phyloP scores from a whole-genome alignment of 2,113 vertebrate genomes.

The Anolis sagrei region DNA sequence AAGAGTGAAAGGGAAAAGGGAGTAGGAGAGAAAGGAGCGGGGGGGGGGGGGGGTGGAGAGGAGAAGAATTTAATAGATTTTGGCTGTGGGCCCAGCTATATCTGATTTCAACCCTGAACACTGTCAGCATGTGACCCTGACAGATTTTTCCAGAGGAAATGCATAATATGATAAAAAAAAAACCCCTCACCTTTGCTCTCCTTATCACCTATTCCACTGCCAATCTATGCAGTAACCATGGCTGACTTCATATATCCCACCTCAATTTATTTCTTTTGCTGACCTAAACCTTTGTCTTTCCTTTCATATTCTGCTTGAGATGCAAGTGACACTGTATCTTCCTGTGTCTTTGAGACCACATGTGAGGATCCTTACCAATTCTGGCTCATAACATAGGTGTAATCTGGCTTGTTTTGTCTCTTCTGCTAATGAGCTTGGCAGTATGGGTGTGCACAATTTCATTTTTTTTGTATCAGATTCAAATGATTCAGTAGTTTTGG shows the following conservation, averaged over 20 bases:
- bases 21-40: no score
- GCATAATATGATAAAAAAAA: not conserved
- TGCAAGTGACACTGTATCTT: not conserved
- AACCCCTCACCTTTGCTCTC: not conserved
- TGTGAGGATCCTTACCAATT: slow-evolving; percentile 52
- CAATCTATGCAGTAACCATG: not conserved
- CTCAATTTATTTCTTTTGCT: not conserved
- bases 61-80: no score
- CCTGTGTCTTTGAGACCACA: slow-evolving; percentile 2
- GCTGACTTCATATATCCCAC: not conserved
- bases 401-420: slow-evolving; percentile 51
- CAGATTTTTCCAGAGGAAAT: not conserved
- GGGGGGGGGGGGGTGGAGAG: no score
- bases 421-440: not conserved
- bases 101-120: not conserved
- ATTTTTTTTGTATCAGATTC: no score
- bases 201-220: not conserved
- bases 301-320: slow-evolving; percentile 43
- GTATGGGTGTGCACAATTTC: not conserved
- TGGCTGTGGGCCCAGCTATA: not conserved
- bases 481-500: no score
- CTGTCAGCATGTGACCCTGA: not conserved
- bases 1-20: not conserved
- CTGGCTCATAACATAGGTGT: slow-evolving; percentile 48
- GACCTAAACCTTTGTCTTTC: slow-evolving; percentile 8